Evolutionary conservation across 2,888 invertebrate species (phyloP), one percentile per base, ranked within the genome.

Genomic region (Balanococcus diminutus): DNA sequence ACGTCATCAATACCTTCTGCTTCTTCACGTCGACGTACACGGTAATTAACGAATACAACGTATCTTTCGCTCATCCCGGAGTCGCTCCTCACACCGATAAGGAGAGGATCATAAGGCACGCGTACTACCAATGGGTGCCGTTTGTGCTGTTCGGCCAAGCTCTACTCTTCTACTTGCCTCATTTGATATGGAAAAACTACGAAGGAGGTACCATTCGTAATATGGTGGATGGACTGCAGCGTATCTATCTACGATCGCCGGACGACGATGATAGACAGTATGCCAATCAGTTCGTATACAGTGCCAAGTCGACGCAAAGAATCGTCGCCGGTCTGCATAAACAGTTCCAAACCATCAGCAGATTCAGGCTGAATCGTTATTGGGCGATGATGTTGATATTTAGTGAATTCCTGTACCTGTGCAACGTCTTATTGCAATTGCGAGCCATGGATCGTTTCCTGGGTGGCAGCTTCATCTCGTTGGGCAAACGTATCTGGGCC

Each of bases 51-150:
- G 96, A 61, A 4, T 32, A 83, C 9, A 83, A 83, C 28, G 22
- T 75, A 0, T 31, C 96, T 16, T 86, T 94, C 83, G 94, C 95
- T 39, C 94, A 95, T 90, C 95, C 95, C 31, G 96, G 95, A 88
- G 91, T 97, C 82, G 93, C 92, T 87, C 95, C 95, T 90, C 95
- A 96, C 89, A 95, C 94, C 88, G 92, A 94, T 89, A 92, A 93
- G 86, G 91, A 92, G 87, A 94, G 94, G 88, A 95, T 95, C 91
- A 96, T 96, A 90, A 96, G 96, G 90, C 96, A 97, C 91, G 95
- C 96, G n/a, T 97, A 97, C 91, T 97, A 97, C 90, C 97, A 97
- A 91, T 97, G 97, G 97, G 96, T 97, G 87, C 96, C 96, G 91
- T 96, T 97, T 91, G 95, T 95, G 87, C 92, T 97, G 86, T 97